Evolutionary conservation across 2,113 vertebrate species (phyloP).

Genomic region (Cephalophus harveyi): DNA sequence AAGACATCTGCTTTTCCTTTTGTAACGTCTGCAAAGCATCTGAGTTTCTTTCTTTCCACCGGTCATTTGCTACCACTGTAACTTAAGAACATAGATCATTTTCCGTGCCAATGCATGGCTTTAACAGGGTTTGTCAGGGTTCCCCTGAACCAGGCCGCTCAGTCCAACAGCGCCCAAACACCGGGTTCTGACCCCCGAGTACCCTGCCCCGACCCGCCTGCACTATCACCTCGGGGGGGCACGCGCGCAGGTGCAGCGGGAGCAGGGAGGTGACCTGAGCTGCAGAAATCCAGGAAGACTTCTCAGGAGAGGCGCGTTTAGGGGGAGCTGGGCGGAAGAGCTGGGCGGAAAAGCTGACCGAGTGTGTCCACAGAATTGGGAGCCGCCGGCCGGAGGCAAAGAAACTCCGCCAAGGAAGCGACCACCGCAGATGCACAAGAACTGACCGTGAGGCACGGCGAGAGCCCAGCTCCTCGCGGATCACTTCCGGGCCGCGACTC

Average conservation of each 20-base stretch:
- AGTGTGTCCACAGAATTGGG: not conserved
- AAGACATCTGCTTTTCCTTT: not conserved
- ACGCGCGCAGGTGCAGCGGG: not conserved
- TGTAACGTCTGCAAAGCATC: not conserved
- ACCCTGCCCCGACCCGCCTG: not conserved
- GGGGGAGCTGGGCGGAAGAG: not conserved
- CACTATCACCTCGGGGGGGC: not conserved
- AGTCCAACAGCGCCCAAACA: not conserved
- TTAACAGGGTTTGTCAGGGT: too few species aligned
- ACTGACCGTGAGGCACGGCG: rapidly evolving
- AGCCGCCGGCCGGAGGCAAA: too few species aligned
- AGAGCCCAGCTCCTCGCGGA: not conserved
- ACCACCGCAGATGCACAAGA: rapidly evolving
- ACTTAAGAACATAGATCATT: not conserved
- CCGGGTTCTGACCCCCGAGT: not conserved
- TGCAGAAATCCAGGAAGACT: not conserved
- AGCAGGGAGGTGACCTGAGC: not conserved
- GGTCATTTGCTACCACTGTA: not conserved
- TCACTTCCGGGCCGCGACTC: not conserved
- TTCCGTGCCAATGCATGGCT: not conserved
- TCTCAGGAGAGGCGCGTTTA: not conserved
- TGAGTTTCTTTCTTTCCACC: not conserved
- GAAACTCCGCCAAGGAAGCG: rapidly evolving
- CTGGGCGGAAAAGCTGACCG: not conserved
- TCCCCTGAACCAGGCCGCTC: not conserved